Evolutionary conservation across 35 echinoderm and acorn worm genomes (phyloP), one percentile per base, ranked within the genome.

Genomic region (Lytechinus pictus): DNA sequence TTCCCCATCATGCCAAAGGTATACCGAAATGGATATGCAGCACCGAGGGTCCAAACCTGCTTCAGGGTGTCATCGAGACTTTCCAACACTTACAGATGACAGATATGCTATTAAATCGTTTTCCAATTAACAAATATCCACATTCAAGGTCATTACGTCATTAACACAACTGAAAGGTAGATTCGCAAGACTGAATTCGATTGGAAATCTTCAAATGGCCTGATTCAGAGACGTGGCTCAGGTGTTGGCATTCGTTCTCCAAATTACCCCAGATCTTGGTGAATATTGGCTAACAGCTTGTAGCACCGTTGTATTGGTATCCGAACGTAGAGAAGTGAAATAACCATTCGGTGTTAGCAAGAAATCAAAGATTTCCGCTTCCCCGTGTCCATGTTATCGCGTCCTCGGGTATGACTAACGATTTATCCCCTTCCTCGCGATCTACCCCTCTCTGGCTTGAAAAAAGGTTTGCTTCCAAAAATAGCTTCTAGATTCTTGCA

Each of bases 361-460:
- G 88, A 90, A 90, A 90, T 90, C 88, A 90, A 90, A 90, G 88
- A 90, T 90, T 90, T 90, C 88, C 88, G 88, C 52, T 90, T 33
- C 5, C 12, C 28, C 88, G 88, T 90, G 88, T 90, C 88, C 88
- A 90, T 33, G 11, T 90, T 90, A 90, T 44, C 33, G 28, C 27
- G 52, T 28, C 88, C 52, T 52, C 52, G 29, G 66, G 19, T 79
- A 79, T 79, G 66, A 79, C 66, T 79, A 79, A 79, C 66, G 19
- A 6, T 79, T 79, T 79, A 79, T 24, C 66, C 66, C 66, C 66
- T 79, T 79, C 66, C 66, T 79, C 66, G 14, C 66, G 19, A 16
- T 79, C 66, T 79, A 79, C 66, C 66, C n/a, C 66, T 79, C 66
- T 79, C 66, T 24, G n/a, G n/a, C 66, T 79, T 24, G 66, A 79